These are phyloP conservation scores for Onthophagus sagittarius DNA, from an alignment of 2,888 invertebrate species.

Conservation along the genomic window DNA sequence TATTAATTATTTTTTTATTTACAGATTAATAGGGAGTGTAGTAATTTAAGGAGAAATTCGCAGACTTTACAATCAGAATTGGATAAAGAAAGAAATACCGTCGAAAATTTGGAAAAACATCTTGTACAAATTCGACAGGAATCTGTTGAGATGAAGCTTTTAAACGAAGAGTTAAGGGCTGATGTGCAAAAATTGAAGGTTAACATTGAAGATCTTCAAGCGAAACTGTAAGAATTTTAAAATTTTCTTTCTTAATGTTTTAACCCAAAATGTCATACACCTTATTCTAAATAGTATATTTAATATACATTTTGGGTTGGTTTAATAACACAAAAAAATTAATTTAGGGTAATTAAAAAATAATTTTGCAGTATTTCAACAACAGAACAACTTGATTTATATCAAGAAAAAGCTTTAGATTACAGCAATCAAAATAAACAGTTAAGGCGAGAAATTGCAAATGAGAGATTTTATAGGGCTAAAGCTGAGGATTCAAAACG, in stretches of 20 bases:
- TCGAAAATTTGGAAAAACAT: constrained; percentile 56
- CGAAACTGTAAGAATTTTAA: constrained; percentile 50
- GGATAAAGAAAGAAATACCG: constrained; percentile 48
- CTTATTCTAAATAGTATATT: too few relatives aligned
- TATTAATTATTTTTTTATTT: constrained; percentile 25
- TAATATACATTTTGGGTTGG: too few relatives aligned
- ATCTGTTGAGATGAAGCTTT: constrained; percentile 58
- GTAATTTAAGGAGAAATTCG: constrained; percentile 49
- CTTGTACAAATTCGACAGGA: constrained; percentile 57
- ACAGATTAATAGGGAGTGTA: constrained; percentile 53
- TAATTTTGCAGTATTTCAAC: constrained; percentile 39
- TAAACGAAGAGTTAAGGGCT: constrained; percentile 61
- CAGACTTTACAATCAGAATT: constrained; percentile 47
- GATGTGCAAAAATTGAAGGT: constrained; percentile 59
- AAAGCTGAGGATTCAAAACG: constrained; percentile 45
- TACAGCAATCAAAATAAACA: constrained; percentile 54
- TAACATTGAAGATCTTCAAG: constrained; percentile 52
- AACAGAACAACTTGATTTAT: constrained; percentile 50
- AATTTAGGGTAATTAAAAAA: not conserved
- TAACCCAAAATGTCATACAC: too few relatives aligned
- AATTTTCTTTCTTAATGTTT: constrained; percentile 13
- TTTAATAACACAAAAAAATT: too few relatives aligned
- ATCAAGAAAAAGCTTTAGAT: constrained; percentile 53
- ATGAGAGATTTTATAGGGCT: constrained; percentile 52
- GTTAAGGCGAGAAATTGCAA: constrained; percentile 53